Evolutionary conservation across 2,797 vertebrate genomes (phyloP), one percentile per base, ranked within the genome.

Genomic region (Falco peregrinus): DNA sequence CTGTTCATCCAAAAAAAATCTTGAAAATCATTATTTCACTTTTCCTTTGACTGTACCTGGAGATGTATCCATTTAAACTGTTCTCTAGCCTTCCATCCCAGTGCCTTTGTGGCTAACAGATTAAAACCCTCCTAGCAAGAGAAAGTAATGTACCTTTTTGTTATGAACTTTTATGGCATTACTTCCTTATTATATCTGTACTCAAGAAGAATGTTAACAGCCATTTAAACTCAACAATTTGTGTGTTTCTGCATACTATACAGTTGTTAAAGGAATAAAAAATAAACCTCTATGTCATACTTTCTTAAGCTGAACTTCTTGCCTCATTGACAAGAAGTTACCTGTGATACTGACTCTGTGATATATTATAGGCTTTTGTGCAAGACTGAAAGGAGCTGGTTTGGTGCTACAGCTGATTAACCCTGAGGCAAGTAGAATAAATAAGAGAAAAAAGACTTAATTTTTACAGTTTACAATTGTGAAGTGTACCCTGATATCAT

Each of bases 261-360:
- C 59, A 95, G 43, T 29, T 91, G 57, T 90, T 89, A 91, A 69
- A 74, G 77, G 47, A 81, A 84, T 70, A 75, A 33, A 75, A 87
- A 94, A 91, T 16, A 92, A 82, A 92, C 33, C 56, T 84, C 67
- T 73, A 51, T 50, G 24, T 78, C 33, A 35, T 53, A 80, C 39
- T 53, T 43, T 39, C 53, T 84, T 60, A 90, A 67, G 47, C 45
- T 77, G 47, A 94, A 70, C 65, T 81, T 77, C 84, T 81, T 91
- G 70, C 86, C 82, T 82, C 80, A 84, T 35, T 90, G 73, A 94
- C 71, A 78, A 50, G n/a, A 82, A 87, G 84, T 59, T 86, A 94
- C 63, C 84, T 89, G 78, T 51, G 78, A 93, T 91, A 61, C 71
- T 88, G 88, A 90, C 82, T 90, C 74, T 91, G 37, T 48, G 64